Evolutionary conservation across 2,888 invertebrate genomes (phyloP).

Genomic region (Scaptomyza reducta): DNA sequence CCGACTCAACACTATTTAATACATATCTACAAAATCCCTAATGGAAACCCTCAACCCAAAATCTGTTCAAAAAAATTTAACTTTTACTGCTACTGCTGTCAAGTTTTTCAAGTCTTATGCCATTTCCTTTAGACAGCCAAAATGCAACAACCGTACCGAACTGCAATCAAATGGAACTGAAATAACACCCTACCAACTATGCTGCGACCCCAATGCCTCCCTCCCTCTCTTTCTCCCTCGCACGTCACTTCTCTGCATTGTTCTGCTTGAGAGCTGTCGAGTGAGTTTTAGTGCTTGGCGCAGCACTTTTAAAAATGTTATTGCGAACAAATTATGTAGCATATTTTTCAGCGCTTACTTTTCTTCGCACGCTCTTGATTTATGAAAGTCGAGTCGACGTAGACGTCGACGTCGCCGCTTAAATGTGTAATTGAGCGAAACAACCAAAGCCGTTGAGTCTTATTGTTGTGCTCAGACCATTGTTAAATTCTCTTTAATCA

Average conservation of each 20-base stretch:
- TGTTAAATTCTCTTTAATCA: constrained; percentile 30
- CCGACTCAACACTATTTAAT: background rate
- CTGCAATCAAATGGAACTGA: constrained; percentile 71
- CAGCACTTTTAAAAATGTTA: constrained; percentile 69
- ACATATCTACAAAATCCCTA: background rate
- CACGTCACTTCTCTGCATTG: constrained; percentile 8
- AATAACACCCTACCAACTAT: constrained; percentile 28
- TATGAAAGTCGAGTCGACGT: constrained; percentile 40
- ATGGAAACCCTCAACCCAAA: background rate
- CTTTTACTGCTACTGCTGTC: constrained; percentile 43
- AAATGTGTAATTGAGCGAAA: constrained; percentile 63
- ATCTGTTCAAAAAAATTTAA: background rate
- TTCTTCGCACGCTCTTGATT: constrained; percentile 40
- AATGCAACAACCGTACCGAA: constrained; percentile 53
- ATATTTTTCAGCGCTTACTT: constrained; percentile 55
- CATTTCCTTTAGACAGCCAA: constrained; percentile 39
- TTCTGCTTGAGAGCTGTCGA: constrained; percentile 41
- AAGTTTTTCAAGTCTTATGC: constrained; percentile 35
- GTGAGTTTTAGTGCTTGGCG: constrained; percentile 53
- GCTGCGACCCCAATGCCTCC: background rate
- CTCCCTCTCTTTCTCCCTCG: background rate
- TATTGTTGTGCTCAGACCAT: background rate
- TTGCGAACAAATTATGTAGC: constrained; percentile 74
- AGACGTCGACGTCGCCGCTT: constrained; percentile 35
- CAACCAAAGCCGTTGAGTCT: constrained; percentile 26